These are phyloP conservation scores for Drosophila longiperda DNA, from an alignment of 2,888 invertebrate species.

Conservation along the genomic window DNA sequence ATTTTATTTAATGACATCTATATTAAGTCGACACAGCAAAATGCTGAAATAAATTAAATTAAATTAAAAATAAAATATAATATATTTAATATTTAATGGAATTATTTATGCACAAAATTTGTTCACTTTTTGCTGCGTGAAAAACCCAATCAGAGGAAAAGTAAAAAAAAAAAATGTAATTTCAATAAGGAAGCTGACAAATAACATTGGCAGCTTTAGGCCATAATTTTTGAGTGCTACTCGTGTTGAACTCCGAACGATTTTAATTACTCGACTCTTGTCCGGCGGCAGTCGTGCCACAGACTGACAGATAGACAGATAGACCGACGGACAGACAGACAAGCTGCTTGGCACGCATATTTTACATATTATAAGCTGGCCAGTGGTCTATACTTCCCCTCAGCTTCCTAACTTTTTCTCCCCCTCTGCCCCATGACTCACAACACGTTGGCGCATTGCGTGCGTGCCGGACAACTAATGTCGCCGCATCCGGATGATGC, in stretches of 20 bases:
- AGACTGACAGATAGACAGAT: neutral
- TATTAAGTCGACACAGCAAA: neutral
- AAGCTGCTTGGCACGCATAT: slow-evolving; percentile 36
- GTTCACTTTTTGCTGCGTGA: neutral
- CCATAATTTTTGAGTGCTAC: neutral
- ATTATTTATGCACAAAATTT: neutral
- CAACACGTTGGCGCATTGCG: slow-evolving; percentile 6
- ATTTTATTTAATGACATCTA: neutral
- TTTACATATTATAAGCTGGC: slow-evolving; percentile 68
- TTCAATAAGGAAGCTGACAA: slow-evolving; percentile 10
- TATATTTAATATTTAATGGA: neutral
- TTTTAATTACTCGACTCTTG: slow-evolving; percentile 49
- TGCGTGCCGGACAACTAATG: slow-evolving; percentile 21
- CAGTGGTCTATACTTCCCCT: neutral
- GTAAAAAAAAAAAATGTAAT: slow-evolving; percentile 1
- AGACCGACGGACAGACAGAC: neutral
- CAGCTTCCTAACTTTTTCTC: neutral
- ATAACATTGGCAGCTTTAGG: slow-evolving; percentile 15
- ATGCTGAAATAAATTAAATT: neutral
- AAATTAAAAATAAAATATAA: neutral
- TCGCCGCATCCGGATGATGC: slow-evolving; percentile 17
- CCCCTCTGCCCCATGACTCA: neutral
- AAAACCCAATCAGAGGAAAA: neutral
- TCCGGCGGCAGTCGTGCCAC: slow-evolving; percentile 31
- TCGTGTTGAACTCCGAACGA: slow-evolving; percentile 1